Conservation (phyloP, 2,888 invertebrate species). For the Sturmia bella region DNA sequence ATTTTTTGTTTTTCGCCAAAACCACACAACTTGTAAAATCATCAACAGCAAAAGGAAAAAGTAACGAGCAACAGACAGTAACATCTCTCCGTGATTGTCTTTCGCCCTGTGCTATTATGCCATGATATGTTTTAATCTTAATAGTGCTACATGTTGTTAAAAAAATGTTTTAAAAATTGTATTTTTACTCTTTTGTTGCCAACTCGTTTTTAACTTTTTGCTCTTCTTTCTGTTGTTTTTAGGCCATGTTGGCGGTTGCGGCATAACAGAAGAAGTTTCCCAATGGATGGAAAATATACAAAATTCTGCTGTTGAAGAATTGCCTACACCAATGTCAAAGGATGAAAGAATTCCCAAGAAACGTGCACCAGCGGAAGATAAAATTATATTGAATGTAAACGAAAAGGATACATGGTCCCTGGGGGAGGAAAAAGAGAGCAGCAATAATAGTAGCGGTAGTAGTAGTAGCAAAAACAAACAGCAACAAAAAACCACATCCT, state of each 20-base stretch:
- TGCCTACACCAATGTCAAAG: slow-evolving; percentile 79
- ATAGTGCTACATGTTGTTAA: slow-evolving; percentile 36
- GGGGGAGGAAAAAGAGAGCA: slow-evolving; percentile 14
- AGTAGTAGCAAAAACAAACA: slow-evolving; percentile 54
- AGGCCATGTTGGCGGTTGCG: slow-evolving; percentile 94
- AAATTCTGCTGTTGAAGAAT: slow-evolving; percentile 87
- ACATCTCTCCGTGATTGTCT: not conserved
- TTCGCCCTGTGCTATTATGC: not conserved
- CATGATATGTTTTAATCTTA: not conserved
- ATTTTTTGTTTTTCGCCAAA: slow-evolving; percentile 37
- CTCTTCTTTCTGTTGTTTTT: slow-evolving; percentile 68
- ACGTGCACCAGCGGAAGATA: slow-evolving; percentile 74
- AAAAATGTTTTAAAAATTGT: slow-evolving; percentile 37
- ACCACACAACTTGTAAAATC: slow-evolving; percentile 51
- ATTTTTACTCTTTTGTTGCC: slow-evolving; percentile 31
- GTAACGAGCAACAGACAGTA: slow-evolving; percentile 41
- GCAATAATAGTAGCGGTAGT: slow-evolving; percentile 26
- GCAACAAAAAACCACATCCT: slow-evolving; percentile 63
- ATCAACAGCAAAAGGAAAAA: not conserved
- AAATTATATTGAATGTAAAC: slow-evolving; percentile 69
- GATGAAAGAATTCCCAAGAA: slow-evolving; percentile 77
- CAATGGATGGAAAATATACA: slow-evolving; percentile 97
- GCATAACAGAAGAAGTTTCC: slow-evolving; percentile 92
- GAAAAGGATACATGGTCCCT: not conserved
- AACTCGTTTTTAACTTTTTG: slow-evolving; percentile 59